phyloP scores from a whole-genome alignment of 2,888 invertebrate species.

The Adineta ricciae region DNA sequence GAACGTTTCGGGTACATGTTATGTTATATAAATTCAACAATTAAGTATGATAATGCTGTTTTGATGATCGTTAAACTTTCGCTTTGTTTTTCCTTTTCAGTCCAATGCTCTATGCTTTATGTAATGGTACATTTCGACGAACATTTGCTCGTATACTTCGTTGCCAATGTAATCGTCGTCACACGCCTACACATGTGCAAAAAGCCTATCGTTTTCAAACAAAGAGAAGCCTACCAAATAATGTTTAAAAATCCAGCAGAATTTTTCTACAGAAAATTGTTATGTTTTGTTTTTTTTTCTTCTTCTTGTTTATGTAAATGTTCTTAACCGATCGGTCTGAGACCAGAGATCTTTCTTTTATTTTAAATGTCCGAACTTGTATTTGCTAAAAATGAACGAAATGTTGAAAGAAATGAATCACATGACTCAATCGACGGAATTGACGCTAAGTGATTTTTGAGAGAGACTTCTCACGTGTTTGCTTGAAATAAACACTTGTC shows the following conservation, averaged over 20 bases:
- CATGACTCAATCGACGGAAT: neutral
- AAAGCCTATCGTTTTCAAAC: neutral
- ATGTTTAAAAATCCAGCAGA: too few species aligned
- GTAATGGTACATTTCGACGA: neutral
- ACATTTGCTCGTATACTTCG: neutral
- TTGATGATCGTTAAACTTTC: neutral
- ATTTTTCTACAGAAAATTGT: neutral
- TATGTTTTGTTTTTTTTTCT: neutral
- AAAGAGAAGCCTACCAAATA: neutral
- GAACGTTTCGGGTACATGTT: slow-evolving; percentile 19
- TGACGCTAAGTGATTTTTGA: neutral
- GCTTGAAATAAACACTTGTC: neutral
- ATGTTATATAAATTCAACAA: neutral
- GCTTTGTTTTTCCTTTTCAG: neutral
- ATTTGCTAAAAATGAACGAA: neutral
- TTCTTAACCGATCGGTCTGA: neutral
- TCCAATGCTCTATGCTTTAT: neutral
- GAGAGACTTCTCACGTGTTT: neutral
- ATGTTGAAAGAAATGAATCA: neutral
- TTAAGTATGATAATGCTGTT: neutral
- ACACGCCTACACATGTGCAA: neutral
- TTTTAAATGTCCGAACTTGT: neutral
- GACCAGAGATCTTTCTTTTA: neutral
- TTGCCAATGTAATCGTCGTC: neutral
- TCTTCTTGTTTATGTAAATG: neutral